A percentile compares a stretch with the other conserved stretches of the same genome.
Conservation (phyloP, 2,888 invertebrate species). For the Coecobrya sp. region DNA sequence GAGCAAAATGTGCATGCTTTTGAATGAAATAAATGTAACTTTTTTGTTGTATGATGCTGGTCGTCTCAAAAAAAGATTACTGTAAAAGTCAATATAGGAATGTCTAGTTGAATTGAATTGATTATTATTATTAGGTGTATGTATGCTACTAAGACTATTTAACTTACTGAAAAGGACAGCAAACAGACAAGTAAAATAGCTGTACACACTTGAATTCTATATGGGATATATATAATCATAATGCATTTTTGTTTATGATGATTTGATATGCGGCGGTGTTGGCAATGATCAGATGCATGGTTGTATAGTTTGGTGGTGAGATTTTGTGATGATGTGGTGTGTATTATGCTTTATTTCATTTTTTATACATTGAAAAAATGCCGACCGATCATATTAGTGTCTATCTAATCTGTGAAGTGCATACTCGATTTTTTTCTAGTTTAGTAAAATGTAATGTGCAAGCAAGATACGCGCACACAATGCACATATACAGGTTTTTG, state of each 20-base stretch:
- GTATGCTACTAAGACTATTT: neutral
- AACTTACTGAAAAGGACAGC: conserved; percentile 12
- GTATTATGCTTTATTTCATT: conserved; percentile 34
- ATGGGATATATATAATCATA: neutral
- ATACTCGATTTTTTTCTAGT: conserved; percentile 9
- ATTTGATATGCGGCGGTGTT: conserved; percentile 32
- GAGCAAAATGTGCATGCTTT: conserved; percentile 29
- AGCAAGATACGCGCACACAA: neutral
- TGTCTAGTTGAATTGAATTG: conserved; percentile 28
- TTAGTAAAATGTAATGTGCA: neutral
- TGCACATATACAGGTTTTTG: neutral
- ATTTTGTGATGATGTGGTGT: neutral
- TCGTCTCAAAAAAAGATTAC: conserved; percentile 58
- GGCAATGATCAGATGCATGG: neutral
- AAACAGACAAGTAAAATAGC: neutral
- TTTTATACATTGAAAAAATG: conserved; percentile 30
- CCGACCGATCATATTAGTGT: conserved; percentile 57
- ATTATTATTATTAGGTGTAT: neutral
- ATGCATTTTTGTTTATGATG: conserved; percentile 18
- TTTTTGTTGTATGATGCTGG: neutral
- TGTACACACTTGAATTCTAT: neutral
- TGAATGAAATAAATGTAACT: conserved; percentile 46
- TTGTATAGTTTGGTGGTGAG: conserved; percentile 1
- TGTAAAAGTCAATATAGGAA: conserved; percentile 57
- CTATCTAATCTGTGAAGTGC: conserved; percentile 47